These are phyloP conservation scores for Gallinago undulata DNA, from an alignment of 2,113 vertebrate species.

Conservation along the genomic window DNA sequence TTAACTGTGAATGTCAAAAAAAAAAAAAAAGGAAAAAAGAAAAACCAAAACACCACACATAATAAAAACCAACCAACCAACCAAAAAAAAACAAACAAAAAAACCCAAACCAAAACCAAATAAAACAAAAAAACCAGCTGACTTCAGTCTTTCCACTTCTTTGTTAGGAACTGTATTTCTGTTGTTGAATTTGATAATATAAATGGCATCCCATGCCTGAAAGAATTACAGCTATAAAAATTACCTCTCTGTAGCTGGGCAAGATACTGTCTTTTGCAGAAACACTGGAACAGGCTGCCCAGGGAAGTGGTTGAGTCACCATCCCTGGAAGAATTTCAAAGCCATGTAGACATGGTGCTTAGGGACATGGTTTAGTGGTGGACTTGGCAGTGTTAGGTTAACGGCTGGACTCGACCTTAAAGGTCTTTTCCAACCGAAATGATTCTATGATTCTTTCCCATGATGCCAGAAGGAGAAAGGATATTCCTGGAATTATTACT, in stretches of 20 bases:
- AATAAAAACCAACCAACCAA: too few species aligned
- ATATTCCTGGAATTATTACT: background rate
- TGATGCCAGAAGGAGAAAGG: background rate
- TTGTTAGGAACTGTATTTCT: background rate
- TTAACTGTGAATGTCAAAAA: background rate
- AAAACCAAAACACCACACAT: background rate
- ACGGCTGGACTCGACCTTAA: background rate
- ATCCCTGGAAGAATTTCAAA: background rate
- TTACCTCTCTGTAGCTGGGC: background rate
- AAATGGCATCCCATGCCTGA: background rate
- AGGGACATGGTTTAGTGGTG: background rate
- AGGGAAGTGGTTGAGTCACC: background rate
- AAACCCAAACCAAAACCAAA: too few species aligned
- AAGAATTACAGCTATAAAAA: background rate
- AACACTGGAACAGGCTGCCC: background rate
- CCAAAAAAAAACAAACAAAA: too few species aligned
- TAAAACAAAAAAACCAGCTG: background rate
- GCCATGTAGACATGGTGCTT: background rate
- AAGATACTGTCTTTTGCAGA: background rate
- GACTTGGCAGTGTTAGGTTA: background rate
- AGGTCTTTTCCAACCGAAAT: background rate
- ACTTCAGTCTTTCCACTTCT: background rate
- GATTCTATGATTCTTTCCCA: background rate
- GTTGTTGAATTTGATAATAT: background rate
- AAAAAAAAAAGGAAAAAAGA: background rate